These are phyloP conservation scores for Caenorhabditis doughertyi DNA, from an alignment of 2,888 invertebrate genomes.

Conservation along the genomic window DNA sequence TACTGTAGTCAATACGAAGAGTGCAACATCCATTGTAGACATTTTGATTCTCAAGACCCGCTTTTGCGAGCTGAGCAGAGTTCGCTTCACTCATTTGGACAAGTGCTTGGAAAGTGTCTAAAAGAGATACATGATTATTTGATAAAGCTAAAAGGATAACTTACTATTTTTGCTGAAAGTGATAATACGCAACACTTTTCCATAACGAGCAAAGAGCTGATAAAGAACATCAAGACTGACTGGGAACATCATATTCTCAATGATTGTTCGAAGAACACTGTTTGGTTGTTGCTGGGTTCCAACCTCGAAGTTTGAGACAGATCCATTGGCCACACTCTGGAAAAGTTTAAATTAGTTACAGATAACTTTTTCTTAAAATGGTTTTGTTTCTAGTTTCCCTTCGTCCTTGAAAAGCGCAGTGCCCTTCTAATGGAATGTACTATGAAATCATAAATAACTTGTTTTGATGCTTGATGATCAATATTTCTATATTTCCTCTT, in stretches of 20 bases:
- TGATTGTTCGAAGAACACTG: conserved; percentile 95
- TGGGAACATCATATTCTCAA: conserved; percentile 98
- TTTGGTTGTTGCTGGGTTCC: conserved; percentile 85
- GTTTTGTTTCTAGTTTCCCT: no score
- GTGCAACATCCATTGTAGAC: conserved; percentile 95
- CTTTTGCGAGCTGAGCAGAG: conserved; percentile 97
- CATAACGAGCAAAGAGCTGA: conserved; percentile 97
- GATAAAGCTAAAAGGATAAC: conserved; percentile 82
- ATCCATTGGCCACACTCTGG: conserved; percentile 62
- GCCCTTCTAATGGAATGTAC: no score
- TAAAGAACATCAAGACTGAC: conserved; percentile 96
- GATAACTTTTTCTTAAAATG: no score
- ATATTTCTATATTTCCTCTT: not conserved
- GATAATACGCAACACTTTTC: conserved; percentile 98
- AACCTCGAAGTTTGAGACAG: conserved; percentile 88
- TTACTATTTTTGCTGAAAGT: conserved; percentile 99
- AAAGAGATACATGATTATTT: conserved; percentile 11
- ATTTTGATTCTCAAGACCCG: conserved; percentile 97
- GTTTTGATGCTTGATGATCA: no score
- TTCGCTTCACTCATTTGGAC: conserved; percentile 98
- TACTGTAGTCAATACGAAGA: conserved; percentile 90
- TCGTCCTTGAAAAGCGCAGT: no score
- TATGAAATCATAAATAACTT: no score
- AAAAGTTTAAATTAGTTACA: conserved; percentile 6
- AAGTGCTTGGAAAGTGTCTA: conserved; percentile 97